phyloP scores from a whole-genome alignment of 1,140 invertebrate species.

The Listronotus oregonensis region DNA sequence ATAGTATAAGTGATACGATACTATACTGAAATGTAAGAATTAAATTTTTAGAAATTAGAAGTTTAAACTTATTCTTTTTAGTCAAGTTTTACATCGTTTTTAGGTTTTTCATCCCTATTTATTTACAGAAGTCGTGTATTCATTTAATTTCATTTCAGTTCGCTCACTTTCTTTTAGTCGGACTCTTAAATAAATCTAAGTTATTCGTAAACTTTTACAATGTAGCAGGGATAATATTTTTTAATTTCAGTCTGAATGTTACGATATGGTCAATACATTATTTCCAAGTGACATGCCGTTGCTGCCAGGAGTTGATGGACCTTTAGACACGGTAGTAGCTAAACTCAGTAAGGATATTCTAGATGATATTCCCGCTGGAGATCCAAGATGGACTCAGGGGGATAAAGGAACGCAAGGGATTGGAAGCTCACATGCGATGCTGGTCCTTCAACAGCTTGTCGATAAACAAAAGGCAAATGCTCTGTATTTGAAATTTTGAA shows the following conservation, averaged over 20 bases:
- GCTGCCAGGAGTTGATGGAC: conserved; percentile 61
- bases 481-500: conserved; percentile 79
- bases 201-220: too few species aligned
- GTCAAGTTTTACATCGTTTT: too few species aligned
- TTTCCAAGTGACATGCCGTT: conserved; percentile 60
- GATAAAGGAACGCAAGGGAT: conserved; percentile 48
- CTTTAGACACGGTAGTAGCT: conserved; percentile 71
- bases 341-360: conserved; percentile 78
- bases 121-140: too few species aligned
- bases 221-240: conserved; percentile 1
- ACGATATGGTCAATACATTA: conserved; percentile 69
- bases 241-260: conserved; percentile 62
- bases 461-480: conserved; percentile 83
- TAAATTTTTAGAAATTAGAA: too few species aligned
- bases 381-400: conserved; percentile 77
- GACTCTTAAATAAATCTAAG: too few species aligned
- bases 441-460: conserved; percentile 80
- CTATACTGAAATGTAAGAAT: too few species aligned
- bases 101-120: too few species aligned
- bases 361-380: conserved; percentile 85
- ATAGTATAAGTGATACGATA: too few species aligned
- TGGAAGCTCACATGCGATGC: conserved; percentile 74
- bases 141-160: too few species aligned
- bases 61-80: too few species aligned
- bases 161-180: too few species aligned